These are phyloP conservation scores for Coryphaenoides rupestris DNA, from an alignment of 2,113 vertebrate species.

Conservation along the genomic window DNA sequence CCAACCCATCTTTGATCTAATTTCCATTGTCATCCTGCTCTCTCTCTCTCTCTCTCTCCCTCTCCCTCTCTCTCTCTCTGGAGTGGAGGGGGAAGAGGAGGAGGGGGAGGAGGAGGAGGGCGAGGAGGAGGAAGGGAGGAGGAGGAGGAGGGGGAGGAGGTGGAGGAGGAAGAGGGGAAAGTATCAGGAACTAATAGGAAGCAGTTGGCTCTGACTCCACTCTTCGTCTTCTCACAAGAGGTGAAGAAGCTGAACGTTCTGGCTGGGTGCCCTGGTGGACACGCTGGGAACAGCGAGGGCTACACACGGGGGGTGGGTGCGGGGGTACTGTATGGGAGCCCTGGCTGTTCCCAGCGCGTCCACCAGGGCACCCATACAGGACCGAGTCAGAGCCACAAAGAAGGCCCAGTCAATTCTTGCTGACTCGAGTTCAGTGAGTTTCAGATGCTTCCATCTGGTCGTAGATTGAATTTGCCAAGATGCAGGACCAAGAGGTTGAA, in stretches of 20 bases:
- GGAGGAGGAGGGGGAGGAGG: too few species aligned
- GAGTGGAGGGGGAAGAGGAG: neutral
- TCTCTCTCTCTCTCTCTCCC: constrained; percentile 19
- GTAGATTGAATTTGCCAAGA: too few species aligned
- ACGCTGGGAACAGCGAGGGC: constrained; percentile 12
- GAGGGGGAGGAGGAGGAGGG: neutral
- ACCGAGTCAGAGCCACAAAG: too few species aligned
- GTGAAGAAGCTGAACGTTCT: constrained; percentile 4
- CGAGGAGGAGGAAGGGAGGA: constrained; percentile 29
- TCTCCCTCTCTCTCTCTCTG: too few species aligned
- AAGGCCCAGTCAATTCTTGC: too few species aligned
- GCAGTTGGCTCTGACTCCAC: constrained; percentile 32
- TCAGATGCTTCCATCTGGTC: too few species aligned
- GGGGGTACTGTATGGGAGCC: too few species aligned
- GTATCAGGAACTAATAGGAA: constrained; percentile 25
- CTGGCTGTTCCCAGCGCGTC: too few species aligned
- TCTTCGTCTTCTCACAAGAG: constrained; percentile 23
- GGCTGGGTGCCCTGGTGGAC: constrained; percentile 19
- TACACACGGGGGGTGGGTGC: constrained; percentile 6
- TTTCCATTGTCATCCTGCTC: constrained; percentile 31
- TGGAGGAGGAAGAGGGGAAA: constrained; percentile 18
- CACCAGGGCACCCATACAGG: too few species aligned
- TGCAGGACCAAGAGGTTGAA: too few species aligned
- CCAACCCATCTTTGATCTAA: constrained; percentile 42
- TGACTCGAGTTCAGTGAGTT: too few species aligned